Evolutionary conservation across 2,888 invertebrate species (phyloP).

Genomic region (Platynereis dumerilii): DNA sequence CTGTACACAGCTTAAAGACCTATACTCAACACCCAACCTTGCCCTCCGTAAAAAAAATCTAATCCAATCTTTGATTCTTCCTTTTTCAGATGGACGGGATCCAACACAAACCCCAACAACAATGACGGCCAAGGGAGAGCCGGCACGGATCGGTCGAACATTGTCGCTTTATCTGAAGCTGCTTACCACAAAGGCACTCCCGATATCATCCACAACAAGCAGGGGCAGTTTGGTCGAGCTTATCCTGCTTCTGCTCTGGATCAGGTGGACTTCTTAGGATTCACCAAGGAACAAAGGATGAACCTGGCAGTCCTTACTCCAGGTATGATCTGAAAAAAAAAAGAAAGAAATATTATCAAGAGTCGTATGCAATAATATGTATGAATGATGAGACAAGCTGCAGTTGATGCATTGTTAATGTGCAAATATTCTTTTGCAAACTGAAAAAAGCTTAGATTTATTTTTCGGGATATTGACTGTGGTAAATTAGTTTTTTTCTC

Average conservation of each 20-base stretch:
- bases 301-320: constrained; percentile 52
- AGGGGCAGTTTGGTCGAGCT: constrained; percentile 58
- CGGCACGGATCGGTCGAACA: constrained; percentile 60
- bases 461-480: too few relatives aligned
- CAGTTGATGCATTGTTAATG: too few relatives aligned
- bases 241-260: constrained; percentile 45
- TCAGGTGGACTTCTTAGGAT: constrained; percentile 50
- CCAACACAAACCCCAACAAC: constrained; percentile 59
- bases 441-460: too few relatives aligned
- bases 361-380: too few relatives aligned
- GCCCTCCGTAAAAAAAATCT: too few relatives aligned
- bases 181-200: constrained; percentile 49
- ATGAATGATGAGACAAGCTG: too few relatives aligned
- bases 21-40: too few relatives aligned
- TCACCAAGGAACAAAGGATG: constrained; percentile 43
- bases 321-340: too few relatives aligned
- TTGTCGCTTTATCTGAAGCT: constrained; percentile 47
- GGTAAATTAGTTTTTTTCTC: too few relatives aligned
- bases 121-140: constrained; percentile 61
- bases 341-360: too few relatives aligned
- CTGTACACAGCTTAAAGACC: too few relatives aligned
- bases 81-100: constrained; percentile 61
- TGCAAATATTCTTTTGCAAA: too few relatives aligned
- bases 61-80: background rate
- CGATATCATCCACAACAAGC: constrained; percentile 24